Conservation (phyloP, 2,797 vertebrate genomes). For the Dallia pectoralis region DNA sequence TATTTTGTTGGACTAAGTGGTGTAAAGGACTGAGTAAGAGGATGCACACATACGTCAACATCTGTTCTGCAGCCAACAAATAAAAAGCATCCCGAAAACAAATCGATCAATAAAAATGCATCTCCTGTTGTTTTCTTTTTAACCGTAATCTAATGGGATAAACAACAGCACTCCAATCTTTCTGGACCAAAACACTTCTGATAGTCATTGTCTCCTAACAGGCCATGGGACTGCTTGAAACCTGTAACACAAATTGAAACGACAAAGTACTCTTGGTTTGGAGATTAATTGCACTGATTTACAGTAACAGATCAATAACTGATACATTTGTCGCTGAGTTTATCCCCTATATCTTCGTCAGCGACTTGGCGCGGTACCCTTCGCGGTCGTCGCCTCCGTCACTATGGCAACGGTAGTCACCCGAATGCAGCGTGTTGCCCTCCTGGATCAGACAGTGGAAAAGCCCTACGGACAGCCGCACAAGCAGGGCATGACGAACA, state of each 20-base stretch:
- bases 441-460: constrained; percentile 1
- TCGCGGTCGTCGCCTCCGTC: background rate
- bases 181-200: no score
- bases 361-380: background rate
- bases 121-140: background rate
- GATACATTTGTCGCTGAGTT: background rate
- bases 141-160: background rate
- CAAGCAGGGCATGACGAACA: background rate
- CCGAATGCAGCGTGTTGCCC: background rate
- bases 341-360: background rate
- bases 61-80: background rate
- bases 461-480: background rate
- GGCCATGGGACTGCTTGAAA: no score
- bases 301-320: background rate
- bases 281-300: background rate
- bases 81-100: background rate
- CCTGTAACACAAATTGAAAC: constrained; percentile 14
- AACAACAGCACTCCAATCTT: no score
- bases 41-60: background rate
- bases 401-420: background rate
- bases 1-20: background rate
- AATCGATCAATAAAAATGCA: background rate
- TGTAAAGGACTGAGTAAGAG: background rate
- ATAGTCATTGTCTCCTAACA: background rate
- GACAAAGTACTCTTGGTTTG: background rate